Evolutionary conservation across 2,888 invertebrate genomes (phyloP).

Genomic region (Poecilobothrus nobilitatus): DNA sequence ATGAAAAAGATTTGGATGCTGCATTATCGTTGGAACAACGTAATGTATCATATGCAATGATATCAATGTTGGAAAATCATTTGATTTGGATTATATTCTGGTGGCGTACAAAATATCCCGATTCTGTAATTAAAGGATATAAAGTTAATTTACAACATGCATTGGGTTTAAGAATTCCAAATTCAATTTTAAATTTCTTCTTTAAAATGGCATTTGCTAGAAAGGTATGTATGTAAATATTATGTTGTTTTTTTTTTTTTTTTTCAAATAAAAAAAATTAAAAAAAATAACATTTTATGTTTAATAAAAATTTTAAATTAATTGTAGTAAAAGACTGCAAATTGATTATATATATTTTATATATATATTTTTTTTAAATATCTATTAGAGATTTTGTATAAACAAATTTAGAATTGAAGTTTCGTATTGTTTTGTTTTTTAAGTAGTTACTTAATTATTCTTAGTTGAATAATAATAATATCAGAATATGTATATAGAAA

Average conservation of each 20-base stretch:
- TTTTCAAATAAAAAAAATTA: too few relatives aligned
- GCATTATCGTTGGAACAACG: constrained; percentile 76
- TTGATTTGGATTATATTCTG: constrained; percentile 83
- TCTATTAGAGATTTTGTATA: too few relatives aligned
- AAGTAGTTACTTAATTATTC: too few relatives aligned
- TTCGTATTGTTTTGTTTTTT: too few relatives aligned
- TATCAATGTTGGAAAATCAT: constrained; percentile 91
- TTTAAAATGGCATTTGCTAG: constrained; percentile 80
- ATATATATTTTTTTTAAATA: too few relatives aligned
- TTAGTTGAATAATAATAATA: too few relatives aligned
- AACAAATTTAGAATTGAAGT: too few relatives aligned
- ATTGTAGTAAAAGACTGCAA: too few relatives aligned
- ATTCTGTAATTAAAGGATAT: constrained; percentile 79
- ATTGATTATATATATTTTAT: too few relatives aligned
- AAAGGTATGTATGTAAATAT: constrained; percentile 53
- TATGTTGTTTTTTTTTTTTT: neutral
- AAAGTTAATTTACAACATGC: constrained; percentile 85
- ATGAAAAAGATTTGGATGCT: constrained; percentile 74
- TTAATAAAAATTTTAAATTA: neutral
- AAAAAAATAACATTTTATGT: too few relatives aligned
- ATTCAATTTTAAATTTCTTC: constrained; percentile 78
- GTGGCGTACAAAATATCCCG: constrained; percentile 90
- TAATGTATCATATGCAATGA: constrained; percentile 82
- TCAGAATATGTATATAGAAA: too few relatives aligned
- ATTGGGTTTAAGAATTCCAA: constrained; percentile 78